Conservation (phyloP, 2,888 invertebrate genomes). For the Pardosa pseudoannulata region DNA sequence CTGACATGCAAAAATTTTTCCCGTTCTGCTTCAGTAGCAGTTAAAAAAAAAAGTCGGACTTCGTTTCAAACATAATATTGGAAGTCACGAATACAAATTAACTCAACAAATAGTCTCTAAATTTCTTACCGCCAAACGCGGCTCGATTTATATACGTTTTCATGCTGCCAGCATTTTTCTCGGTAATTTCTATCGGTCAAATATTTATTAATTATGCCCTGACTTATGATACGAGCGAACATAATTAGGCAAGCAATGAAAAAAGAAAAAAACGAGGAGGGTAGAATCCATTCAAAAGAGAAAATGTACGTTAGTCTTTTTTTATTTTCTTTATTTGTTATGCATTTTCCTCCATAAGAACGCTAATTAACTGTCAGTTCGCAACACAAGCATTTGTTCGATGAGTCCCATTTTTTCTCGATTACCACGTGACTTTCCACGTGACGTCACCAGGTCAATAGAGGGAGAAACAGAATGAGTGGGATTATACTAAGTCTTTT, state of each 20-base stretch:
- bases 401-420: slow-evolving; percentile 18
- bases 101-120: not conserved
- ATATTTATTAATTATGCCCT: slow-evolving; percentile 55
- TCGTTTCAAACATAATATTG: too few relatives aligned
- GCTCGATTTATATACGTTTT: slow-evolving; percentile 36
- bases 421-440: slow-evolving; percentile 30
- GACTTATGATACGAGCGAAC: slow-evolving; percentile 20
- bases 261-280: not conserved
- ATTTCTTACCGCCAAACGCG: not conserved
- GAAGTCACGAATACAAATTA: slow-evolving; percentile 39
- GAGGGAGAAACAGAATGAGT: slow-evolving; percentile 20
- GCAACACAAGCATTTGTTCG: slow-evolving; percentile 39
- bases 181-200: slow-evolving; percentile 55
- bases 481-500: slow-evolving; percentile 30
- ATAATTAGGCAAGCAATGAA: slow-evolving; percentile 40
- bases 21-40: too few relatives aligned
- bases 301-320: slow-evolving; percentile 15
- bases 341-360: slow-evolving; percentile 30
- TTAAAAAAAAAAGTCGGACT: too few relatives aligned
- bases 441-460: slow-evolving; percentile 63
- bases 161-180: not conserved
- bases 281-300: not conserved
- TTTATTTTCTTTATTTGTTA: slow-evolving; percentile 45
- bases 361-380: slow-evolving; percentile 62
- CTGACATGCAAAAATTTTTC: too few relatives aligned